Evolutionary conservation across 1,140 invertebrate species (phyloP).

Genomic region (Rhizoglyphus robini): DNA sequence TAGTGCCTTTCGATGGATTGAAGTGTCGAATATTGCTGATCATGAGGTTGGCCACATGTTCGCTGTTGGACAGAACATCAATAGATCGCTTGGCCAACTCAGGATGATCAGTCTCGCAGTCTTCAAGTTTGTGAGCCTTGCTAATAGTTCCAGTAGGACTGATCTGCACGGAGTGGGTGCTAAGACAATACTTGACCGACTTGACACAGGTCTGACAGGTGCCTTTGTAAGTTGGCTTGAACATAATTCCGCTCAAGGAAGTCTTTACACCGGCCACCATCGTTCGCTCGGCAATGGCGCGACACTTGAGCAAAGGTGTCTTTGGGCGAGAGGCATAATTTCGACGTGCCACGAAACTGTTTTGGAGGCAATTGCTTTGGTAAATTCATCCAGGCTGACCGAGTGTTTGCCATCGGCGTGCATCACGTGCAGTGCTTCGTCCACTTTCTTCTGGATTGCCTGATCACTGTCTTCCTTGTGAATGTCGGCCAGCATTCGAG

Average conservation of each 20-base stretch:
- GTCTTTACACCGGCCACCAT: background rate
- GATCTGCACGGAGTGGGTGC: conserved; percentile 11
- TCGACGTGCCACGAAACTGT: conserved; percentile 43
- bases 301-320: conserved; percentile 18
- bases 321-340: conserved; percentile 35
- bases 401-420: no score
- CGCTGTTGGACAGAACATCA: background rate
- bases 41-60: background rate
- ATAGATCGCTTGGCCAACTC: background rate
- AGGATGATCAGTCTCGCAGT: no score
- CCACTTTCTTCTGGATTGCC: background rate
- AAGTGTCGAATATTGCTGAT: no score
- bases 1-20: no score
- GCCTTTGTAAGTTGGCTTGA: background rate
- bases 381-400: conserved; percentile 32
- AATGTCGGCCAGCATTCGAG: background rate
- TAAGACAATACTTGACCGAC: background rate
- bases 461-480: background rate
- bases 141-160: background rate
- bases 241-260: background rate
- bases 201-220: no score
- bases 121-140: background rate
- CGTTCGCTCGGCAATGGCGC: background rate
- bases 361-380: conserved; percentile 40
- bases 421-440: no score